Percentiles rank a stretch among this genome's conserved stretches.
phyloP scores from a whole-genome alignment of 2,888 invertebrate genomes.

The Scaeva pyrastri region DNA sequence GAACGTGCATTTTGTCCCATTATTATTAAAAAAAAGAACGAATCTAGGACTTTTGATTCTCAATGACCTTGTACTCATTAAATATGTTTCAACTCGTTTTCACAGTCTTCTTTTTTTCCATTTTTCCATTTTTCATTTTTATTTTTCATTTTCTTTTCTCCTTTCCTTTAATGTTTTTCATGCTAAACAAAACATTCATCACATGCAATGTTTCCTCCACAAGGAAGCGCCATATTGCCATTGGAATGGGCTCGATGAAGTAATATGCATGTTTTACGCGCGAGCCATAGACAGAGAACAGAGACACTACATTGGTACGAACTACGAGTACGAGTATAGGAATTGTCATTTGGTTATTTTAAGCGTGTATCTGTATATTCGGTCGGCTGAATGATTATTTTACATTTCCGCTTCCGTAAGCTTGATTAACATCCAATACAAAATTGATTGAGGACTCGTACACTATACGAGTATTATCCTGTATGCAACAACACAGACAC shows the following conservation, averaged over 20 bases:
- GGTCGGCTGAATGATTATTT: slow-evolving; percentile 5
- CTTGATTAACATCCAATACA: slow-evolving; percentile 52
- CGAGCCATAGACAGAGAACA: slow-evolving; percentile 4
- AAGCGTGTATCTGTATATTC: not conserved
- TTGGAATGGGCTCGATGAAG: slow-evolving; percentile 24
- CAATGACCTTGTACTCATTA: slow-evolving; percentile 76
- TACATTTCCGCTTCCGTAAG: slow-evolving; percentile 48
- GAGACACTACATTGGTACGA: too few relatives aligned
- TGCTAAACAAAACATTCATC: slow-evolving; percentile 63
- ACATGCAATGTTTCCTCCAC: slow-evolving; percentile 47
- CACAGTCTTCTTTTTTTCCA: slow-evolving; percentile 30
- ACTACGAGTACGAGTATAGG: not conserved
- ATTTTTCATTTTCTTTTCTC: not conserved
- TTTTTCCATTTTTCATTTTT: not conserved
- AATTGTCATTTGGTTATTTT: slow-evolving; percentile 25
- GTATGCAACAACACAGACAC: slow-evolving; percentile 24
- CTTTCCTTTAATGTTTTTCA: slow-evolving; percentile 51
- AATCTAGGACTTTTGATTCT: slow-evolving; percentile 75
- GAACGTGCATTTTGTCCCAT: slow-evolving; percentile 58
- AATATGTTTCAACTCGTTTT: slow-evolving; percentile 65
- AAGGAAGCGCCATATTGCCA: not conserved
- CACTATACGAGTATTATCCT: slow-evolving; percentile 25
- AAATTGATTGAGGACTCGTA: slow-evolving; percentile 67
- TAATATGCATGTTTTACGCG: slow-evolving; percentile 63
- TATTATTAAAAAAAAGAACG: slow-evolving; percentile 34